Conservation (phyloP, 2,797 vertebrate genomes). For the Sternotherus odoratus region DNA sequence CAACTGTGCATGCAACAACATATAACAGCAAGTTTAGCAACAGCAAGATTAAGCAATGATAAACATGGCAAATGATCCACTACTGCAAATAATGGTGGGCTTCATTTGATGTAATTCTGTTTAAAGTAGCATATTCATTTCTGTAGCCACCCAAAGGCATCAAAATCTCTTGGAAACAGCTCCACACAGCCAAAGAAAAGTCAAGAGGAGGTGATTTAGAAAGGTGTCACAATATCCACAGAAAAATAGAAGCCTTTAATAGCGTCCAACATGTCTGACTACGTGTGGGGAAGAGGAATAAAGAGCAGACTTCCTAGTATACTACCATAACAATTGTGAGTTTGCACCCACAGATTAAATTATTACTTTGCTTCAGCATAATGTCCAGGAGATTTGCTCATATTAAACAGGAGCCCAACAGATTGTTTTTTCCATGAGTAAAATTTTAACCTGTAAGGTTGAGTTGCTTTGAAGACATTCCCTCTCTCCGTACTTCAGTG, state of each 20-base stretch:
- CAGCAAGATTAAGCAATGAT: background rate
- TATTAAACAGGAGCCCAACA: background rate
- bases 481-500: background rate
- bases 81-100: background rate
- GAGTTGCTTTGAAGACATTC: background rate
- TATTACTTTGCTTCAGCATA: background rate
- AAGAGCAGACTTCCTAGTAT: background rate
- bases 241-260: background rate
- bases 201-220: background rate
- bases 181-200: background rate
- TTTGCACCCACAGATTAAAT: background rate
- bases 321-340: background rate
- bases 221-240: background rate
- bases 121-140: conserved; percentile 42
- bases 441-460: background rate
- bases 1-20: background rate
- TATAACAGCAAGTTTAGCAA: background rate
- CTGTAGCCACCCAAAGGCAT: background rate
- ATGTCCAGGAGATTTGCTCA: background rate
- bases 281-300: background rate
- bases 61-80: conserved; percentile 57
- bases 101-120: conserved; percentile 66
- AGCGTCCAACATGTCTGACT: background rate
- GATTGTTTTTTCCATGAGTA: background rate
- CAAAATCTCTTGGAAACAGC: background rate